These are phyloP conservation scores for Macropodus opercularis DNA, from an alignment of 2,797 vertebrate species.

Conservation along the genomic window DNA sequence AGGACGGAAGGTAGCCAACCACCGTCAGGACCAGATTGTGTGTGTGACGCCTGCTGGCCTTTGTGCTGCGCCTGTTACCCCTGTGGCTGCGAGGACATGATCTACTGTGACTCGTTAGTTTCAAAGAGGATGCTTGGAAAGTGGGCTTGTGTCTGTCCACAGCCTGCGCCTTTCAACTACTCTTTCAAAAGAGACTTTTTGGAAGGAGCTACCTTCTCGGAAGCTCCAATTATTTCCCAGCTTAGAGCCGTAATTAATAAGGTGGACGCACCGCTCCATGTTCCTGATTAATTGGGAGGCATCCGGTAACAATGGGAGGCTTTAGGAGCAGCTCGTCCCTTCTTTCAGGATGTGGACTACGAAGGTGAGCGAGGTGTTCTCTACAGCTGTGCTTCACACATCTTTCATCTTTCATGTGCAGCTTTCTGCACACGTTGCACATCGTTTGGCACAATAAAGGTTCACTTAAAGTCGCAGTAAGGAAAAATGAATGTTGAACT, in stretches of 20 bases:
- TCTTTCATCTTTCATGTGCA: no score
- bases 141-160: slow-evolving; percentile 58
- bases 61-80: slow-evolving; percentile 55
- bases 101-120: slow-evolving; percentile 72
- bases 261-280: slow-evolving; percentile 49
- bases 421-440: no score
- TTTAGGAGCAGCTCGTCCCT: slow-evolving; percentile 38
- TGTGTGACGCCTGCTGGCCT: no score
- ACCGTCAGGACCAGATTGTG: no score
- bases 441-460: no score
- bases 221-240: slow-evolving; percentile 78
- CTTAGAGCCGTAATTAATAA: slow-evolving; percentile 79
- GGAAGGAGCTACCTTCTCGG: slow-evolving; percentile 60
- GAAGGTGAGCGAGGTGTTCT: not conserved
- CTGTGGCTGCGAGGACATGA: slow-evolving; percentile 61
- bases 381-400: slow-evolving; percentile 17
- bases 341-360: slow-evolving; percentile 33
- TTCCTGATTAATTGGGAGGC: slow-evolving; percentile 67
- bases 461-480: no score
- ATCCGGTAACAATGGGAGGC: slow-evolving; percentile 37
- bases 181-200: slow-evolving; percentile 65
- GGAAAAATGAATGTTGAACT: no score
- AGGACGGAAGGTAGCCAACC: no score
- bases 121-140: slow-evolving; percentile 68
- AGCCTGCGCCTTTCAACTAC: slow-evolving; percentile 64